Percentiles rank a stretch among this genome's conserved stretches.
Evolutionary conservation across 2,888 invertebrate genomes (phyloP).

Genomic region (Tenthredo amoena): DNA sequence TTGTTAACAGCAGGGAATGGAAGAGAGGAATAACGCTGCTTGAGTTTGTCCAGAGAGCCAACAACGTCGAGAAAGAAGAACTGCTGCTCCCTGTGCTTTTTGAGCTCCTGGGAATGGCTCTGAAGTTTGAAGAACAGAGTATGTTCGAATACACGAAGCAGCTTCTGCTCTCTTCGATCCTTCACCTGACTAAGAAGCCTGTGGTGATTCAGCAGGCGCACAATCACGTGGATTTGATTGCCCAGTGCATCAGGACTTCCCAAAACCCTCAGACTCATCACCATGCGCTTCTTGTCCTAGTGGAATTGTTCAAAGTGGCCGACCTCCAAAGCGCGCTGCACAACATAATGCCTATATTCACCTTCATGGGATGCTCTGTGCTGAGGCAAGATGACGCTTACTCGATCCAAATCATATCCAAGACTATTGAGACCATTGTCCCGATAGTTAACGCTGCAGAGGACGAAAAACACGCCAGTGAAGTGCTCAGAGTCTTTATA

Average conservation of each 20-base stretch:
- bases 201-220: constrained; percentile 77
- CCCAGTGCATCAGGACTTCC: constrained; percentile 93
- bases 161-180: constrained; percentile 87
- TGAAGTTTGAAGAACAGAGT: constrained; percentile 90
- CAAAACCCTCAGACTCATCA: constrained; percentile 98
- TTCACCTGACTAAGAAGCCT: constrained; percentile 78
- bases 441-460: constrained; percentile 84
- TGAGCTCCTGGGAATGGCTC: constrained; percentile 87
- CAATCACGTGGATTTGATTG: constrained; percentile 87
- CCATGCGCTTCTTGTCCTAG: constrained; percentile 92
- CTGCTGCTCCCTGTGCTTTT: constrained; percentile 88
- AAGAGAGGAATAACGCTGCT: constrained; percentile 88
- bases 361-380: constrained; percentile 97
- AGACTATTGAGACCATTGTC: constrained; percentile 93
- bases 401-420: constrained; percentile 95
- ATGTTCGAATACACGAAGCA: constrained; percentile 94
- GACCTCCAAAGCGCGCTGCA: constrained; percentile 81
- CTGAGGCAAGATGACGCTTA: constrained; percentile 96
- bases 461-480: constrained; percentile 79
- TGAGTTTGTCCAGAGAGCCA: constrained; percentile 92
- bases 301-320: constrained; percentile 78
- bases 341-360: constrained; percentile 97
- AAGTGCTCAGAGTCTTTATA: constrained; percentile 93
- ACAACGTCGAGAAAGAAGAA: constrained; percentile 85
- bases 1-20: constrained; percentile 86